A percentile compares a stretch with the other conserved stretches of the same genome.
phyloP scores from a whole-genome alignment of 2,888 invertebrate species.

The Meganola albula region DNA sequence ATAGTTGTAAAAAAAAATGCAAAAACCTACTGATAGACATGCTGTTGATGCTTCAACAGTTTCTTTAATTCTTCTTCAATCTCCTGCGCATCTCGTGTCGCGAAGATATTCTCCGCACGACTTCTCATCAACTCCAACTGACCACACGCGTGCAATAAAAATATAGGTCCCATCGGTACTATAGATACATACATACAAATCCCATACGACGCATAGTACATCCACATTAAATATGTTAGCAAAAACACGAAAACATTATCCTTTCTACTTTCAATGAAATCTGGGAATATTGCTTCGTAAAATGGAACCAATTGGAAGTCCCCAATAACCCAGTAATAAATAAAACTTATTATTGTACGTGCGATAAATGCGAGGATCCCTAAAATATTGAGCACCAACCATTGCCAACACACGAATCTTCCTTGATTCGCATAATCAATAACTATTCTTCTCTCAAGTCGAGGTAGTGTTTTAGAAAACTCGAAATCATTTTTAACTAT shows the following conservation, averaged over 20 bases:
- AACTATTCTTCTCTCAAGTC: slow-evolving; percentile 28
- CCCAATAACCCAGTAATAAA: slow-evolving; percentile 24
- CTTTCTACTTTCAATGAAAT: slow-evolving; percentile 28
- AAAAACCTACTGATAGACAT: slow-evolving; percentile 34
- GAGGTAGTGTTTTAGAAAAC: slow-evolving; percentile 12
- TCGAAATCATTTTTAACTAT: slow-evolving; percentile 36
- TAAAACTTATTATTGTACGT: slow-evolving; percentile 19
- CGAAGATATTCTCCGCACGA: slow-evolving; percentile 31
- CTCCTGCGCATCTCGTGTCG: slow-evolving; percentile 18
- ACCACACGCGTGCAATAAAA: slow-evolving; percentile 46
- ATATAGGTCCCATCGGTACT: slow-evolving; percentile 44
- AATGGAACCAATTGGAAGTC: slow-evolving; percentile 29
- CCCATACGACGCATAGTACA: slow-evolving; percentile 22
- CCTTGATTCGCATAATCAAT: slow-evolving; percentile 28
- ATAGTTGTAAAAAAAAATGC: neutral
- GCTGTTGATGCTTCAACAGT: slow-evolving; percentile 31
- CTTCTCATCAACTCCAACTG: slow-evolving; percentile 40
- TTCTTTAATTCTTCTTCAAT: slow-evolving; percentile 24
- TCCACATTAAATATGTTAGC: slow-evolving; percentile 8
- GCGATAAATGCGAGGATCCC: slow-evolving; percentile 16
- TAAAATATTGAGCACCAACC: slow-evolving; percentile 17
- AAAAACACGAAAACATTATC: slow-evolving; percentile 23
- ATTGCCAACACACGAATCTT: slow-evolving; percentile 29
- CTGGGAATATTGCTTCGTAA: slow-evolving; percentile 34
- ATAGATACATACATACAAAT: slow-evolving; percentile 32